Conservation (phyloP, 2,888 invertebrate species). For the Scrobipalpa costella region DNA sequence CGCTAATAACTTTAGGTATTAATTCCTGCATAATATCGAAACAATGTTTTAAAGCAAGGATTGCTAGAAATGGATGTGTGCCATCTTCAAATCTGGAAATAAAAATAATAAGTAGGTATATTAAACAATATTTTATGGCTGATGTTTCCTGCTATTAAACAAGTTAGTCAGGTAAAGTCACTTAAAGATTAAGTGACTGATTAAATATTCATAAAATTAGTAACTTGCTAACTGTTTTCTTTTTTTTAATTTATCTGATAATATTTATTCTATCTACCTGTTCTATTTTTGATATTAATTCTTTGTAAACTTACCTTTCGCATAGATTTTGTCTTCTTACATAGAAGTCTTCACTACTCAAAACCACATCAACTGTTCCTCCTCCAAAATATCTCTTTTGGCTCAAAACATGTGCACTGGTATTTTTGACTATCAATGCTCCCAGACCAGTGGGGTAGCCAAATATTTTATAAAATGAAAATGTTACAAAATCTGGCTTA, state of each 20-base stretch:
- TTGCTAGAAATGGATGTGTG: slow-evolving; percentile 92
- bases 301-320: slow-evolving; percentile 83
- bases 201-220: no score
- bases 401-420: slow-evolving; percentile 80
- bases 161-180: no score
- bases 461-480: slow-evolving; percentile 99
- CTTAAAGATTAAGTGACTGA: no score
- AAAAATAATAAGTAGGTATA: slow-evolving; percentile 22
- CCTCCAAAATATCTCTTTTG: slow-evolving; percentile 93
- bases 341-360: slow-evolving; percentile 87
- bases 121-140: no score
- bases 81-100: slow-evolving; percentile 95
- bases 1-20: slow-evolving; percentile 75
- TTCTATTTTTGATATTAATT: not conserved
- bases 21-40: slow-evolving; percentile 87
- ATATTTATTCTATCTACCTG: no score
- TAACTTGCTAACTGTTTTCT: no score
- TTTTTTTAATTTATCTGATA: no score
- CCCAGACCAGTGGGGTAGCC: slow-evolving; percentile 97
- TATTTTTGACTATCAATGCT: slow-evolving; percentile 89
- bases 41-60: slow-evolving; percentile 90
- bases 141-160: no score
- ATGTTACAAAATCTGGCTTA: slow-evolving; percentile 92
- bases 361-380: slow-evolving; percentile 93
- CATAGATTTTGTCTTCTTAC: slow-evolving; percentile 84